A percentile compares a stretch with the other conserved stretches of the same genome.
Conservation (phyloP, 2,113 vertebrate genomes). For the Pollimyrus isidori region DNA sequence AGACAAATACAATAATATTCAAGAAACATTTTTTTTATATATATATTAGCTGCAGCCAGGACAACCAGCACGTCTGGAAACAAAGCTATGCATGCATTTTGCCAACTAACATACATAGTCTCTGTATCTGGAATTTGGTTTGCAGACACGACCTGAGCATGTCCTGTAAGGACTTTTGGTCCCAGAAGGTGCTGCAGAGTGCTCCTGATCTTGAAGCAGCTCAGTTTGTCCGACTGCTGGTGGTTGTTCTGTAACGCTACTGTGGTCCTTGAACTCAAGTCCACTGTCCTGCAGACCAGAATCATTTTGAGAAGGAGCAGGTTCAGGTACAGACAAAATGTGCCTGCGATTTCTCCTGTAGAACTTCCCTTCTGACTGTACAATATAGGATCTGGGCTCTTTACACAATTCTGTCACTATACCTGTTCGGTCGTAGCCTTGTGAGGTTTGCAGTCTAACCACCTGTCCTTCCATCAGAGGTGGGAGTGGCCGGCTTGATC, state of each 20-base stretch:
- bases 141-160: not conserved
- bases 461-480: not conserved
- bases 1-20: too few species aligned
- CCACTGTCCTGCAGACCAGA: not conserved
- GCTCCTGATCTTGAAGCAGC: not conserved
- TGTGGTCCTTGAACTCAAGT: not conserved
- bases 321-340: not conserved
- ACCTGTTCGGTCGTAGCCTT: not conserved
- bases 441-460: not conserved
- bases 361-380: not conserved
- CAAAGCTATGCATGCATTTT: not conserved
- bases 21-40: too few species aligned
- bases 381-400: not conserved
- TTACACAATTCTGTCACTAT: not conserved
- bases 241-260: not conserved
- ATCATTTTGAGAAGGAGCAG: not conserved
- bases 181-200: not conserved
- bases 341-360: constrained; percentile 6
- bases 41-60: not conserved
- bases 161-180: not conserved
- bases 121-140: not conserved
- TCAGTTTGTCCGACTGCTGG: not conserved
- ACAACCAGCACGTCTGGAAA: not conserved
- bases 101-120: not conserved
- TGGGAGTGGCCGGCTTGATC: not conserved